Conservation (phyloP, 2,797 vertebrate species). For the Merluccius polli region DNA sequence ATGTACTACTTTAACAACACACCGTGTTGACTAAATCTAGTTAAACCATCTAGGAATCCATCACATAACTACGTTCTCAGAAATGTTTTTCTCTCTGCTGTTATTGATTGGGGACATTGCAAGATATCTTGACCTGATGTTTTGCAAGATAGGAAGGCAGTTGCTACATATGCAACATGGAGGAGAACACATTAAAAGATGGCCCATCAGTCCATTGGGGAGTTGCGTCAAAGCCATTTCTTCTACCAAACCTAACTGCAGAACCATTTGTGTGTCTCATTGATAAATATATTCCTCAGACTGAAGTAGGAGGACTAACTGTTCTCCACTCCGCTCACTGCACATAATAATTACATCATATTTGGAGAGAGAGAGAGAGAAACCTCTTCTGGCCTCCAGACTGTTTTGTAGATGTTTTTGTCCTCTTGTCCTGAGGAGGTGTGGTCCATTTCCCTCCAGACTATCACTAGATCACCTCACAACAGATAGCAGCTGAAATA, state of each 20-base stretch:
- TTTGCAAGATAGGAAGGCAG: background rate
- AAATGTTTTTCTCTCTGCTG: background rate
- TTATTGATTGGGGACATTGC: background rate
- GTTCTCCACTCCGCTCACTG: too few species aligned
- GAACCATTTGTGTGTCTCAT: too few species aligned
- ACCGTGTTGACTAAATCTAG: background rate
- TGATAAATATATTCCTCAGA: too few species aligned
- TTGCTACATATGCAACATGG: too few species aligned
- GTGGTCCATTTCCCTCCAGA: background rate
- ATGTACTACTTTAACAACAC: background rate
- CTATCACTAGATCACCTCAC: too few species aligned
- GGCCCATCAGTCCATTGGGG: too few species aligned
- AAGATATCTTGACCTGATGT: background rate
- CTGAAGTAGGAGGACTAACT: too few species aligned
- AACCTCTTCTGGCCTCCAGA: background rate
- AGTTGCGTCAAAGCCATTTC: too few species aligned
- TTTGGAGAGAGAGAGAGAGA: background rate
- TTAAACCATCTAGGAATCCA: background rate
- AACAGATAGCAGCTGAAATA: too few species aligned
- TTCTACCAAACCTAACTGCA: too few species aligned
- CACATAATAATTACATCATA: too few species aligned
- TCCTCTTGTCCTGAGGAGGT: background rate
- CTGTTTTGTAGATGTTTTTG: background rate
- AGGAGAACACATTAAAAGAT: too few species aligned
- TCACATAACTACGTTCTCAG: background rate